Evolutionary conservation across 2,888 invertebrate species (phyloP).

Genomic region (Aethes cnicana): DNA sequence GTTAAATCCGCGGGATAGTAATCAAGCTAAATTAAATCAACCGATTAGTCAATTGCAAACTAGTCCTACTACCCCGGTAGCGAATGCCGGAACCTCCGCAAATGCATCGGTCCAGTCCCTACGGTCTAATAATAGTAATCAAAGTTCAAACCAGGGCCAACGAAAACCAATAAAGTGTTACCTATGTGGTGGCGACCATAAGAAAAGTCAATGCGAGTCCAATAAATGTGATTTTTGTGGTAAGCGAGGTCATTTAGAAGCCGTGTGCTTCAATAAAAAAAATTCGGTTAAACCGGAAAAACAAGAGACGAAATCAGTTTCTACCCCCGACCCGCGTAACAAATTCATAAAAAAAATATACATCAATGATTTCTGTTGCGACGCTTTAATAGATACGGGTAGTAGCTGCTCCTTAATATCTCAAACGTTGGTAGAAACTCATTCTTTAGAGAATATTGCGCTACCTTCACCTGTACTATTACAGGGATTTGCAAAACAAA

Average conservation of each 20-base stretch:
- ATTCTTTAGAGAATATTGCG: background rate
- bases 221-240: slow-evolving; percentile 9
- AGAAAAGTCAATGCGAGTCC: background rate
- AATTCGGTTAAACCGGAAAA: background rate
- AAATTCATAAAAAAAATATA: slow-evolving; percentile 3
- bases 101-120: background rate
- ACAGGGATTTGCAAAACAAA: background rate
- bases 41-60: background rate
- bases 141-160: background rate
- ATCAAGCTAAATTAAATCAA: background rate
- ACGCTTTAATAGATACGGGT: slow-evolving; percentile 5
- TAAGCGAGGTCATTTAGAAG: slow-evolving; percentile 5
- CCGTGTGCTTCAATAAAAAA: slow-evolving; percentile 4
- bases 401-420: slow-evolving; percentile 7
- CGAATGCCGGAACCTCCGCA: background rate
- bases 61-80: background rate
- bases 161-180: slow-evolving; percentile 8
- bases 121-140: background rate
- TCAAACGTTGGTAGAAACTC: background rate
- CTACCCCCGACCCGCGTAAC: background rate
- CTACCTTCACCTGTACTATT: background rate
- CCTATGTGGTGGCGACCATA: slow-evolving; percentile 6
- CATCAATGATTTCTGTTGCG: slow-evolving; percentile 1
- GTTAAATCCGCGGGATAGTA: too few species aligned
- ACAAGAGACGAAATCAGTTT: slow-evolving; percentile 8